Evolutionary conservation across 2,797 vertebrate genomes (phyloP).

Genomic region (Vireo griseus): DNA sequence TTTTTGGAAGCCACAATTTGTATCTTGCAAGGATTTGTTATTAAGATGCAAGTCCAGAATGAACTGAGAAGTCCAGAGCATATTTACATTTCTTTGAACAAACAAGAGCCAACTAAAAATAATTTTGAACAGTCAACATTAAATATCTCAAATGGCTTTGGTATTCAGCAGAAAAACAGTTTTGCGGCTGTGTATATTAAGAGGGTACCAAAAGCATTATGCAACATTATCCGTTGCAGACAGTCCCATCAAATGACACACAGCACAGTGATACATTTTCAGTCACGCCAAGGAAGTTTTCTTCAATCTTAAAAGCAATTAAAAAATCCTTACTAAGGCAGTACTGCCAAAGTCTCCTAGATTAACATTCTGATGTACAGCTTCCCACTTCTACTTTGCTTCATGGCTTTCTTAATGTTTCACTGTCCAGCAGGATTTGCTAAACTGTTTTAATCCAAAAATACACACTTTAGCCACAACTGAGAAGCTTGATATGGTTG

Average conservation of each 20-base stretch:
- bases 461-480: background rate
- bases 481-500: background rate
- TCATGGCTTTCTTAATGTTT: background rate
- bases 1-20: background rate
- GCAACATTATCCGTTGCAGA: background rate
- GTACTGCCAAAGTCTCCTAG: background rate
- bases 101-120: background rate
- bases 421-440: background rate
- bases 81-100: background rate
- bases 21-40: background rate
- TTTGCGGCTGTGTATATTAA: background rate
- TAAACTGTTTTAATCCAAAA: slow-evolving; percentile 32
- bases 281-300: background rate
- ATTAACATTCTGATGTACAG: background rate
- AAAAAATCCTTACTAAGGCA: background rate
- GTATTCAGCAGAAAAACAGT: background rate
- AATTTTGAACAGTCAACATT: background rate
- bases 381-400: background rate
- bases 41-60: background rate
- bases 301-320: slow-evolving; percentile 26
- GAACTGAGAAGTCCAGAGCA: background rate
- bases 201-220: background rate
- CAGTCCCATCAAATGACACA: background rate
- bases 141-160: background rate
- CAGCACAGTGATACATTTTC: background rate